Base-by-base conservation (phyloP, 2,113 vertebrate species). In the Saccopteryx bilineata region DNA sequence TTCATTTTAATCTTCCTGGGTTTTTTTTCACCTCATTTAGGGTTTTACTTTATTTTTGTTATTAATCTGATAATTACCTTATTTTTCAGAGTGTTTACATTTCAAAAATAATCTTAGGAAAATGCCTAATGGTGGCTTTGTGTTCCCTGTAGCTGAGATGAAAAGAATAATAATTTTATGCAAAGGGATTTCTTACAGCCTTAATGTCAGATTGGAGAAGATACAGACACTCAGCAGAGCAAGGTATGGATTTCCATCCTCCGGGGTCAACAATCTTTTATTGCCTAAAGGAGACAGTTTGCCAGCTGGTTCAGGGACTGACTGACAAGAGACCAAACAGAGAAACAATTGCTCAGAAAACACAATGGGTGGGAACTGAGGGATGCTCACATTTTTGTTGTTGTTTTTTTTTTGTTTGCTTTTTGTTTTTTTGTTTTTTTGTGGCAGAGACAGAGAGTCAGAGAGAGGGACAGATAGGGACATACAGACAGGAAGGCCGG, bases 321-420 rank as follows among this genome's bases (percentile, higher is more conserved):
- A 48, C 56, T 75, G 46, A 58, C 58, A 52, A 39, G 54, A 76
- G 7, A 76, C n/a, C 15, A 86, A 60, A 3, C 28, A 76, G 61
- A 72, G 48, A 88, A 78, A 68, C 13, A 9, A 60, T 31, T 72
- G 56, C 56, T 69, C 48, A 78, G 50, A 91, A 92, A 87, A 61
- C 50, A 54, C 11, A 48, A 12, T 54, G 46, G 8, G 7, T 84
- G n/a, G 26, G n/a, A 75, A 65, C 19, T 15, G 78, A 69, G 63
- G 39, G 12, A 26, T 1, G 7, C 90, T 56, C 98, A 99, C 99
- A 97, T 99, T 4, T 84, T 5, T 39, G 39, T 39, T 39, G 39
- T 39, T 39, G 39, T 39, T 39, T 2, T 39, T 39, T 39, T 39
- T 39, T 39, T 39, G 39, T 39, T 39, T 39, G 39, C 39, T 39